Evolutionary conservation across 2,888 invertebrate species (phyloP).

Genomic region (Drosophila nr. perissopoda): DNA sequence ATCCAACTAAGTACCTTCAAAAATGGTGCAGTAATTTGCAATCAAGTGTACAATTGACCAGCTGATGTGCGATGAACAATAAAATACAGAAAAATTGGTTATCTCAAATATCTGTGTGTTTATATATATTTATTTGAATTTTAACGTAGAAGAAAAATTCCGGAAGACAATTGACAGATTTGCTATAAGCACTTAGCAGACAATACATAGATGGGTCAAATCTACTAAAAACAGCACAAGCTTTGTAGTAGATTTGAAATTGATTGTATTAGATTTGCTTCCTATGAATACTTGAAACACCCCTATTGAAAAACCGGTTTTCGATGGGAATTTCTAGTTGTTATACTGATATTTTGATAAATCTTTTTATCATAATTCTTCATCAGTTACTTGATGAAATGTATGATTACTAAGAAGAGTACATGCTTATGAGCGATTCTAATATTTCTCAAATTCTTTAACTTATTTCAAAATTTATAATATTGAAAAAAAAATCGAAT

Average conservation of each 20-base stretch:
- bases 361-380: background rate
- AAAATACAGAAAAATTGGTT: conserved; percentile 46
- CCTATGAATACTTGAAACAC: background rate
- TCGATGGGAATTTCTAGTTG: background rate
- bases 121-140: background rate
- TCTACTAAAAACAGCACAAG: background rate
- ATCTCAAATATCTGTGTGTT: conserved; percentile 1
- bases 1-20: conserved; percentile 1
- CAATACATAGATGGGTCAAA: background rate
- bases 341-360: background rate
- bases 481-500: background rate
- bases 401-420: background rate
- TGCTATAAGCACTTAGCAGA: too few species aligned
- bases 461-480: background rate
- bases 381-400: background rate
- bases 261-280: too few species aligned
- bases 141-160: too few species aligned
- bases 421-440: background rate
- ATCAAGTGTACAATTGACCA: conserved; percentile 58
- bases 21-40: conserved; percentile 9
- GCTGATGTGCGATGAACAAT: conserved; percentile 65
- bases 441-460: background rate
- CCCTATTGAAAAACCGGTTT: background rate
- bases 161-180: too few species aligned
- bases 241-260: background rate